Percentiles rank a stretch among this genome's conserved stretches.
Conservation (phyloP, 2,113 vertebrate species). For the rabbit (Oryctolagus cuniculus) region mOryCun1.1 NC_091440.1:121086501-121087000, state of each 20-base stretch:
- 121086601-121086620: constrained; percentile 18
- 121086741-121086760: background rate
- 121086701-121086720: background rate
- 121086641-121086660: background rate
- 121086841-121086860: background rate
- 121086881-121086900: background rate
- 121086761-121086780: background rate
- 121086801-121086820: background rate
- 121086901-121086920: no score
- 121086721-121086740: background rate
- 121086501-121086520: background rate
- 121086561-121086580: background rate
- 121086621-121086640: background rate
- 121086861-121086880: background rate
- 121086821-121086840: background rate
- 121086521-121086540: background rate
- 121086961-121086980: no score
- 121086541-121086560: background rate
- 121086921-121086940: no score
- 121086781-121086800: background rate
- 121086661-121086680: background rate
- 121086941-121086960: no score
- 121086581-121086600: background rate
- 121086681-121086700: background rate
- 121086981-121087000: no score